A percentile compares a stretch with the other conserved stretches of the same genome.
Conservation (phyloP, 2,797 vertebrate genomes). For the Coluber constrictor region DNA sequence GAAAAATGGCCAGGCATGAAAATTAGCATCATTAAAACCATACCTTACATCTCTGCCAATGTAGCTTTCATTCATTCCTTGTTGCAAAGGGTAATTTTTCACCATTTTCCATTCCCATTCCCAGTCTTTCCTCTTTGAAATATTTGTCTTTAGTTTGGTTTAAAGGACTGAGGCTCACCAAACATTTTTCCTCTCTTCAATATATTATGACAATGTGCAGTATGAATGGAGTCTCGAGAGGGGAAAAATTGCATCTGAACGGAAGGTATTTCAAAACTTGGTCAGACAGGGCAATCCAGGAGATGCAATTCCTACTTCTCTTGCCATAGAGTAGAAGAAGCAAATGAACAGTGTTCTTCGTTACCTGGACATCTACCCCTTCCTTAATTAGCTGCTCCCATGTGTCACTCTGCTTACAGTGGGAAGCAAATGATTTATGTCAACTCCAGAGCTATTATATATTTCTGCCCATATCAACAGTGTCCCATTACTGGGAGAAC, state of each 20-base stretch:
- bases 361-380: neutral
- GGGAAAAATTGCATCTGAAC: neutral
- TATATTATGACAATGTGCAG: neutral
- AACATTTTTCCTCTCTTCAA: neutral
- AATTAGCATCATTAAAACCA: neutral
- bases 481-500: neutral
- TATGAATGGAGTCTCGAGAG: neutral
- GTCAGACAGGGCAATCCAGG: neutral
- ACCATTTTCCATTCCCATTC: constrained; percentile 17
- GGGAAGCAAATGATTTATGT: neutral
- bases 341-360: neutral
- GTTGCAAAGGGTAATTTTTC: constrained; percentile 15
- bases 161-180: constrained; percentile 10
- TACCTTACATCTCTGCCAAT: neutral
- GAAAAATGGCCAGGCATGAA: neutral
- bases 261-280: neutral
- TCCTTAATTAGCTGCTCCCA: neutral
- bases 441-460: neutral
- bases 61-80: fast-evolving
- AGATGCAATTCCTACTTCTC: neutral
- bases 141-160: constrained; percentile 21
- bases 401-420: neutral
- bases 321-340: neutral
- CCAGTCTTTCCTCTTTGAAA: constrained; percentile 9
- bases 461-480: neutral